phyloP scores from a whole-genome alignment of 1,140 invertebrate genomes.

The Drosophila yakuba region DNA sequence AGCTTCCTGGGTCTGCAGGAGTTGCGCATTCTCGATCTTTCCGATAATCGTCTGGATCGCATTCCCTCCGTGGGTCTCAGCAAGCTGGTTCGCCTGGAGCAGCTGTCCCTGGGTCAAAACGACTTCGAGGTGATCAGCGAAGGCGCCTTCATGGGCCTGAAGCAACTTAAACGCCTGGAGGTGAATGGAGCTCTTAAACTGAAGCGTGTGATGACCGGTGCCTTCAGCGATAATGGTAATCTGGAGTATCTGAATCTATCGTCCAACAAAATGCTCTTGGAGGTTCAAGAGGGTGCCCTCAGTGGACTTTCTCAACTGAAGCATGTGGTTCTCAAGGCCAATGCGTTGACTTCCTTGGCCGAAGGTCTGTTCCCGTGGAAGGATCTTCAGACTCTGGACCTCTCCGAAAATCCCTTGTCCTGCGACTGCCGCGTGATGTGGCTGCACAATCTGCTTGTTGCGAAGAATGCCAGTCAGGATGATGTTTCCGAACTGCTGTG shows the following conservation, averaged over 20 bases:
- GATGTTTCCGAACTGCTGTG: conserved; percentile 88
- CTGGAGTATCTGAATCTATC: conserved; percentile 91
- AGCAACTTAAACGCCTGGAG: conserved; percentile 91
- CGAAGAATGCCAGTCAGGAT: conserved; percentile 88
- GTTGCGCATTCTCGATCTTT: conserved; percentile 90
- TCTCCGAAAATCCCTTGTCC: conserved; percentile 92
- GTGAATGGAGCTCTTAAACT: conserved; percentile 91
- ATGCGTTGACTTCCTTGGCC: conserved; percentile 90
- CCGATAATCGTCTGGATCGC: conserved; percentile 90
- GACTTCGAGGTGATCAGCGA: conserved; percentile 89
- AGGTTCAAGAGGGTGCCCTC: conserved; percentile 91
- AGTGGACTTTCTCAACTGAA: conserved; percentile 91
- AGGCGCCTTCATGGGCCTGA: conserved; percentile 91
- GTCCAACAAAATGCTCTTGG: conserved; percentile 90
- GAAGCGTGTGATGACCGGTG: conserved; percentile 89
- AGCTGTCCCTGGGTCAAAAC: conserved; percentile 93
- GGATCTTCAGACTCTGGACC: conserved; percentile 90
- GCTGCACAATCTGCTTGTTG: conserved; percentile 90
- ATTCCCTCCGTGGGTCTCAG: conserved; percentile 91
- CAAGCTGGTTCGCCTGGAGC: conserved; percentile 90
- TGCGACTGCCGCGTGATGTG: conserved; percentile 93
- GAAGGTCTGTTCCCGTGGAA: conserved; percentile 92
- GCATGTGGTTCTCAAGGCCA: conserved; percentile 91
- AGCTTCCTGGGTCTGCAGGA: conserved; percentile 91
- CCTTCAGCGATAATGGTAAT: conserved; percentile 92